phyloP scores from a whole-genome alignment of 1,140 invertebrate species.

The Drosophila auraria region DNA sequence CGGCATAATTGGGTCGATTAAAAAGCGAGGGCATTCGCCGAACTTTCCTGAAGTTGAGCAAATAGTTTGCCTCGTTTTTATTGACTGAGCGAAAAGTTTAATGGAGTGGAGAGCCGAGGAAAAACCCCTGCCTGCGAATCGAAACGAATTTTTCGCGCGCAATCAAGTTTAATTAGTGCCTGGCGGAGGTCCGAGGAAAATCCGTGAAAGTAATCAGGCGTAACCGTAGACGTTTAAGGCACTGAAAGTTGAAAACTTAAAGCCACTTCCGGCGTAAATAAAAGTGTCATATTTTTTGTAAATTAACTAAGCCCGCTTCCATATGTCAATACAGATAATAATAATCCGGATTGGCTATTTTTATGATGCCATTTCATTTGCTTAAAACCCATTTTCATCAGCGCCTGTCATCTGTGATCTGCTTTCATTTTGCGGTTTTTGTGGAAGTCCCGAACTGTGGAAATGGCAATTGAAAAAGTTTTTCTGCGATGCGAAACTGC shows the following conservation, averaged over 20 bases:
- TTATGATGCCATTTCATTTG: conserved; percentile 51
- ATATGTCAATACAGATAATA: conserved; percentile 50
- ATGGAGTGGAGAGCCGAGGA: conserved; percentile 40
- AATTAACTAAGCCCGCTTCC: conserved; percentile 24
- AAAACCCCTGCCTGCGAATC: conserved; percentile 1
- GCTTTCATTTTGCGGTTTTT: conserved; percentile 39
- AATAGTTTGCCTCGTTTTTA: conserved; percentile 74
- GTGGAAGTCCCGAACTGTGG: conserved; percentile 44
- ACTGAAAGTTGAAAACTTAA: background rate
- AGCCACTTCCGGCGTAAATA: background rate
- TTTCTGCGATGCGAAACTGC: conserved; percentile 21
- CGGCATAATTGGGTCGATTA: conserved; percentile 77
- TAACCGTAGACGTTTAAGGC: conserved; percentile 16
- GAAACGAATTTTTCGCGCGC: conserved; percentile 40
- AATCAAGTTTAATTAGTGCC: conserved; percentile 59
- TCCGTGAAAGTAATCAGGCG: conserved; percentile 36
- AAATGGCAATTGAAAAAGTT: conserved; percentile 72
- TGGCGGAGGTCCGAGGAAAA: conserved; percentile 12
- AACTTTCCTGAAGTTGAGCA: conserved; percentile 67
- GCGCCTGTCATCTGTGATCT: conserved; percentile 26
- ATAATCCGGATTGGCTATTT: conserved; percentile 44
- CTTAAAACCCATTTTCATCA: conserved; percentile 37
- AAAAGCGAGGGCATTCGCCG: conserved; percentile 56
- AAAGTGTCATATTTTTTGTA: conserved; percentile 1
- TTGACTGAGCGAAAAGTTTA: conserved; percentile 69